Evolutionary conservation across 2,888 invertebrate genomes (phyloP).

Genomic region (Xanthia icteritia): DNA sequence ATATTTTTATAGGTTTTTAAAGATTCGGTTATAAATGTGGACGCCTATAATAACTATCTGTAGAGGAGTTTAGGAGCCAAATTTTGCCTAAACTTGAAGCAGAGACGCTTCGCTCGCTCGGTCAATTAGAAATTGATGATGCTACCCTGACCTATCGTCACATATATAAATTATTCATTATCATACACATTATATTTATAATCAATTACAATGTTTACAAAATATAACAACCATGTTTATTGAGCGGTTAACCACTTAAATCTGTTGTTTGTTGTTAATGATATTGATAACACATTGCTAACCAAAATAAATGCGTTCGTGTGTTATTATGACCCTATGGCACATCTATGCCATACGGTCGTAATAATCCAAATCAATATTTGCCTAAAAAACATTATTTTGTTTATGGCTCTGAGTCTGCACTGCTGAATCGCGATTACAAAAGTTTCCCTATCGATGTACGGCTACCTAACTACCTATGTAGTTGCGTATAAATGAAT

Average conservation of each 20-base stretch:
- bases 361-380: constrained; percentile 1
- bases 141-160: background rate
- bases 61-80: too few species aligned
- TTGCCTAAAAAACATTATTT: background rate
- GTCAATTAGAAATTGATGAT: background rate
- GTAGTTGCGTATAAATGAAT: too few species aligned
- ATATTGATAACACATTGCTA: background rate
- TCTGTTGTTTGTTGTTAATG: constrained; percentile 13
- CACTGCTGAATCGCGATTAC: background rate
- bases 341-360: background rate
- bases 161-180: background rate
- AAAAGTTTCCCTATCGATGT: background rate
- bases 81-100: too few species aligned
- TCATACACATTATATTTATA: constrained; percentile 2
- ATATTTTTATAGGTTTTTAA: constrained; percentile 5
- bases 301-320: background rate
- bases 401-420: background rate
- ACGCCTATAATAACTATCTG: too few species aligned
- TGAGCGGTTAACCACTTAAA: constrained; percentile 9
- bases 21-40: background rate
- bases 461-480: background rate
- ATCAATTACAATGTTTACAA: background rate
- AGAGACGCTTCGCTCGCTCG: too few species aligned
- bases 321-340: too few species aligned
- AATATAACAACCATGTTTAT: constrained; percentile 5